Percentiles rank a stretch among this genome's conserved stretches.
Conservation (phyloP, 2,797 vertebrate genomes). For the Myripristis jacobus region DNA sequence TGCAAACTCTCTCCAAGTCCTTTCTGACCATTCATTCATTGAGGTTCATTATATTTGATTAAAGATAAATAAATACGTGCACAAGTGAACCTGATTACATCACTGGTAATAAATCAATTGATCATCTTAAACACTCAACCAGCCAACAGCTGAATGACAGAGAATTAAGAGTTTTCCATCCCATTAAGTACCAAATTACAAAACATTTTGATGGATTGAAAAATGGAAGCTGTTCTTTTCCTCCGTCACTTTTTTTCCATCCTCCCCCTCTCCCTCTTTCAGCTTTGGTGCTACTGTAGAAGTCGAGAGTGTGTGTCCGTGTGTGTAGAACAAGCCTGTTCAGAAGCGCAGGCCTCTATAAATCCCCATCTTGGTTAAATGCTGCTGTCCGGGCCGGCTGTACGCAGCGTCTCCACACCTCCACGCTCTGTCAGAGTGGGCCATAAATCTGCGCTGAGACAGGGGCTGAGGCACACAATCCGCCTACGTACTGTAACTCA, state of each 20-base stretch:
- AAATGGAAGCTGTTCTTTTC: slow-evolving; percentile 10
- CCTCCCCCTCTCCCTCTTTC: background rate
- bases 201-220: background rate
- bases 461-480: slow-evolving; percentile 31
- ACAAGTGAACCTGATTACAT: background rate
- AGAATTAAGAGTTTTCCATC: background rate
- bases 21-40: background rate
- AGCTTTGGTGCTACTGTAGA: background rate
- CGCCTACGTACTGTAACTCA: slow-evolving; percentile 53
- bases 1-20: slow-evolving; percentile 2
- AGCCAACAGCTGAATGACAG: background rate
- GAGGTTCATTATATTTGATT: background rate
- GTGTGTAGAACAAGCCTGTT: slow-evolving; percentile 23
- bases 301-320: background rate
- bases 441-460: slow-evolving; percentile 70
- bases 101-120: background rate
- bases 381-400: slow-evolving; percentile 46
- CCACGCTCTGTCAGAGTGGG: slow-evolving; percentile 55
- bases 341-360: slow-evolving; percentile 57
- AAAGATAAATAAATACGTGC: too few relatives aligned
- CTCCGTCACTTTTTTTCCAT: background rate
- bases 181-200: background rate
- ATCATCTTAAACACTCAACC: too few relatives aligned
- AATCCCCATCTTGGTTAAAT: slow-evolving; percentile 61
- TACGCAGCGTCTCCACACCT: slow-evolving; percentile 38